Evolutionary conservation across 2,113 vertebrate species (phyloP).

Genomic region (Aviceda subcristata): DNA sequence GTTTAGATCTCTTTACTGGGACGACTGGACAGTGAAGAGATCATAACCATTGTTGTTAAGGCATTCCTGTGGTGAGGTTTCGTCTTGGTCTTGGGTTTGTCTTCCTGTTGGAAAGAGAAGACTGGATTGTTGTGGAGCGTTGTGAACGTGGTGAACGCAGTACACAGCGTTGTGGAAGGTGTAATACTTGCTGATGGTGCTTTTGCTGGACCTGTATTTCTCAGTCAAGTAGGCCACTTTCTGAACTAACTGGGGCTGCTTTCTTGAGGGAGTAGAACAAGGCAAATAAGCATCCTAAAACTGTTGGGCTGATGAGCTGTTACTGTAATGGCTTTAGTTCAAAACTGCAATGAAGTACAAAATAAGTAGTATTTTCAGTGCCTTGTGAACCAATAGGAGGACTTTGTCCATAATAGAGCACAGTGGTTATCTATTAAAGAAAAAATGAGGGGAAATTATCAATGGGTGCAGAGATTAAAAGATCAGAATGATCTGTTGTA

Average conservation of each 20-base stretch:
- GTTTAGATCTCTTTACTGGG: not conserved
- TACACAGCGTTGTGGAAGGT: not conserved
- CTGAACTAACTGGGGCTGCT: not conserved
- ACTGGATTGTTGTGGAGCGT: not conserved
- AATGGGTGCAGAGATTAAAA: not conserved
- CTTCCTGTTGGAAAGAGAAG: not conserved
- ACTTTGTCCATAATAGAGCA: not conserved
- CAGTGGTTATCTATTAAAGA: not conserved
- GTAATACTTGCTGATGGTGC: not conserved
- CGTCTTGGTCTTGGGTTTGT: not conserved
- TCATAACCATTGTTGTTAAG: rapidly evolving
- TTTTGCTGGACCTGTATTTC: not conserved
- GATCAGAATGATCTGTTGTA: not conserved
- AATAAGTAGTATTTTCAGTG: not conserved
- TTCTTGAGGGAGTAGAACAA: not conserved
- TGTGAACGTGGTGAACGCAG: not conserved
- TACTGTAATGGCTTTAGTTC: not conserved
- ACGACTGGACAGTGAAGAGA: not conserved
- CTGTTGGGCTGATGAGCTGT: not conserved
- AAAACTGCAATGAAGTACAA: not conserved
- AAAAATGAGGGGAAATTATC: not conserved
- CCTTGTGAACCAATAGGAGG: not conserved
- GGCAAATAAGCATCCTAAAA: not conserved
- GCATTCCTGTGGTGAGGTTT: not conserved
- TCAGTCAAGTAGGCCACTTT: not conserved